Conservation (phyloP, 2,797 vertebrate species). For the Emys orbicularis region DNA sequence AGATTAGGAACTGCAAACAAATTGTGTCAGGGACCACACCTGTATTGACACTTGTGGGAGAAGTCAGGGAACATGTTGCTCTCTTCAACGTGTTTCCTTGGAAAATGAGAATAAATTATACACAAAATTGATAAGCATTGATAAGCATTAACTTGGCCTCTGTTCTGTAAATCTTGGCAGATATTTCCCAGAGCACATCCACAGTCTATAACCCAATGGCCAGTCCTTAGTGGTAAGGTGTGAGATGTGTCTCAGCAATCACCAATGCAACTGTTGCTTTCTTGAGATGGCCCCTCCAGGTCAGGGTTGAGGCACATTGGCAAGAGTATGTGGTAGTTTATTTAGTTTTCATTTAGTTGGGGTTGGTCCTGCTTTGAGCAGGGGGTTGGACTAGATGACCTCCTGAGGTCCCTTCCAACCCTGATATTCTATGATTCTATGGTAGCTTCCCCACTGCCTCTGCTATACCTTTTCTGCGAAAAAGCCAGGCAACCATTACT, state of each 20-base stretch:
- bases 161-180: neutral
- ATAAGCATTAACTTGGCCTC: no score
- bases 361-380: no score
- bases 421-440: no score
- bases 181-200: neutral
- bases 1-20: neutral
- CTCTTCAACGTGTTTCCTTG: neutral
- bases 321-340: no score
- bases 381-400: no score
- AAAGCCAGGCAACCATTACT: neutral
- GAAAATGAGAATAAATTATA: neutral
- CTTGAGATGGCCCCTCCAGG: neutral
- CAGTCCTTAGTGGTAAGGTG: neutral
- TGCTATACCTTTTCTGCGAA: neutral
- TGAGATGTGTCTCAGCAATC: neutral
- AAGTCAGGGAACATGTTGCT: no score
- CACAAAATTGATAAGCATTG: neutral
- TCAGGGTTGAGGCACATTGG: no score
- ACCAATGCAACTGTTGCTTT: neutral
- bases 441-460: no score
- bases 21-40: neutral
- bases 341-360: no score
- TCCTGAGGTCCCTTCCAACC: no score
- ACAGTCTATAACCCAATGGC: neutral
- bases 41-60: no score